phyloP scores from a whole-genome alignment of 2,113 vertebrate genomes.

The Channa maculata region DNA sequence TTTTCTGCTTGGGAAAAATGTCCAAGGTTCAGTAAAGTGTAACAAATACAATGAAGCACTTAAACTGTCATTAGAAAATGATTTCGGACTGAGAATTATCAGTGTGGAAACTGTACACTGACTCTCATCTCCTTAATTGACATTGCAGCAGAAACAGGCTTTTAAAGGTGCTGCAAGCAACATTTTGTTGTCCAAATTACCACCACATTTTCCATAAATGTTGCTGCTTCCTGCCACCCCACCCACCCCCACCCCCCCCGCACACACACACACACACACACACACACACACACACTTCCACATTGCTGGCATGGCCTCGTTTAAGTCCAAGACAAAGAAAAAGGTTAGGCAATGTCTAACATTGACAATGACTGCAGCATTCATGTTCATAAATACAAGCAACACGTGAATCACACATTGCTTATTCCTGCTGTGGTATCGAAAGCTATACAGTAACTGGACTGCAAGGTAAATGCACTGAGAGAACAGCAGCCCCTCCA shows the following conservation, averaged over 20 bases:
- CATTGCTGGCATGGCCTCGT: constrained; percentile 10
- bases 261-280: not conserved
- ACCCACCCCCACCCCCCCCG: constrained; percentile 43
- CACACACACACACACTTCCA: too few species aligned
- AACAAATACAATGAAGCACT: not conserved
- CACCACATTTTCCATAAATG: constrained; percentile 68
- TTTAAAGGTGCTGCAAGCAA: constrained; percentile 48
- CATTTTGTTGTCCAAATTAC: constrained; percentile 51
- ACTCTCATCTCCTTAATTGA: too few species aligned
- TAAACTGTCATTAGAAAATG: not conserved
- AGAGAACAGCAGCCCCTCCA: constrained; percentile 4
- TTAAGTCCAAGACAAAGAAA: not conserved
- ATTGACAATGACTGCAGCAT: too few species aligned
- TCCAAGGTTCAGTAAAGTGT: constrained; percentile 3
- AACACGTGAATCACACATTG: too few species aligned
- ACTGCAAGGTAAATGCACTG: not conserved
- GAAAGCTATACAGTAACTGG: not conserved
- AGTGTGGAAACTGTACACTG: not conserved
- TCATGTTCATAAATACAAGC: too few species aligned
- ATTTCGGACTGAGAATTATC: not conserved
- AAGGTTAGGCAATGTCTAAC: too few species aligned
- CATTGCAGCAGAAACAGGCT: not conserved
- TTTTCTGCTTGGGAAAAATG: not conserved
- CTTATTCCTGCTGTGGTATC: not conserved
- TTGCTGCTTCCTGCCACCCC: constrained; percentile 65